phyloP scores from a whole-genome alignment of 1,140 invertebrate genomes.

The Lanistes nyassanus region DNA sequence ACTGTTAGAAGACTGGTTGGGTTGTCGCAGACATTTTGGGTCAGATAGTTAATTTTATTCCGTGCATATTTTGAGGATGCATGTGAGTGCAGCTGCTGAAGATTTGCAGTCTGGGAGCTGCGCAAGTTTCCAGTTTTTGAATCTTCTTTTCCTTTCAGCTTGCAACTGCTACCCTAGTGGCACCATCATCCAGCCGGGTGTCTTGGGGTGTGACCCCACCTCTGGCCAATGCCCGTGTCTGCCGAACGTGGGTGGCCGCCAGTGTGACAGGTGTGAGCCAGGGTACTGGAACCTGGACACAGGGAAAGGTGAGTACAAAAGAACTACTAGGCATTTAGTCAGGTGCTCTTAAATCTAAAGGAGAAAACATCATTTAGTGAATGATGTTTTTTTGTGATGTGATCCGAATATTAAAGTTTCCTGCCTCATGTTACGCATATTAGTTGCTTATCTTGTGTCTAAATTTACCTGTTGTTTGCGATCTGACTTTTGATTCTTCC shows the following conservation, averaged over 20 bases:
- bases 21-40: too few species aligned
- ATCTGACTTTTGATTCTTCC: too few species aligned
- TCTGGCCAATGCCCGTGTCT: constrained; percentile 87
- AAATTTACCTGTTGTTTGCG: too few species aligned
- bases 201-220: constrained; percentile 51
- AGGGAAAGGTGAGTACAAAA: constrained; percentile 48
- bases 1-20: too few species aligned
- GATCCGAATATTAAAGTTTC: too few species aligned
- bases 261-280: constrained; percentile 89
- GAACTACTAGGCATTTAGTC: background rate
- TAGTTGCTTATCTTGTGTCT: too few species aligned
- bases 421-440: too few species aligned
- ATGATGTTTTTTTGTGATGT: too few species aligned
- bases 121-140: too few species aligned
- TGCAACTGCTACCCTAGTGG: constrained; percentile 87
- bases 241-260: constrained; percentile 85
- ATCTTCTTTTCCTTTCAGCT: constrained; percentile 55
- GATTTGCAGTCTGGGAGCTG: too few species aligned
- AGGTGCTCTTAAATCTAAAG: background rate
- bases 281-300: constrained; percentile 64
- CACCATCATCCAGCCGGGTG: constrained; percentile 70
- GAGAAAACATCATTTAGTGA: background rate
- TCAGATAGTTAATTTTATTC: too few species aligned
- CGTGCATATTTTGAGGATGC: background rate
- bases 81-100: too few species aligned